Conservation (phyloP, 1,140 invertebrate species). For the Megathymus violae region DNA sequence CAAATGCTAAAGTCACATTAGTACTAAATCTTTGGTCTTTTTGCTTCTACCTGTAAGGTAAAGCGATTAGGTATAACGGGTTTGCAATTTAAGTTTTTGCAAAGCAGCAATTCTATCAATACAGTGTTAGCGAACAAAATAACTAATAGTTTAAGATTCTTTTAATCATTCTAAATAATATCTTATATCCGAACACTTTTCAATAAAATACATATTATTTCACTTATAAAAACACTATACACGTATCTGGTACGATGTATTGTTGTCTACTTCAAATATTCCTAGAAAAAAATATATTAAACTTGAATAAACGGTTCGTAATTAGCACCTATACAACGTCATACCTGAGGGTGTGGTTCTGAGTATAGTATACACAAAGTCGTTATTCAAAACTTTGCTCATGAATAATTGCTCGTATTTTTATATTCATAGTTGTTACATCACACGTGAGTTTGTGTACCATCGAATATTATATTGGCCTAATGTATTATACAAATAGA, state of each 20-base stretch:
- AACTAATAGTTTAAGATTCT: conserved; percentile 17
- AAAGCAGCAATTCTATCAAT: conserved; percentile 10
- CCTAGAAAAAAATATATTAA: background rate
- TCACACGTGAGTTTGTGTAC: background rate
- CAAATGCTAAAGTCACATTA: conserved; percentile 23
- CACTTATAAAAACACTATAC: background rate
- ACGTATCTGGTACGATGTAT: no score
- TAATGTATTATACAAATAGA: conserved; percentile 11
- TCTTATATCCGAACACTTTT: conserved; percentile 42
- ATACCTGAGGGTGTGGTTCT: background rate
- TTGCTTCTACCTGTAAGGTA: conserved; percentile 10
- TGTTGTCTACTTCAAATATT: background rate
- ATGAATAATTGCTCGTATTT: background rate
- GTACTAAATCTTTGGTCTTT: conserved; percentile 3
- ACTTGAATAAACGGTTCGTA: background rate
- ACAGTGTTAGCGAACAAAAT: conserved; percentile 6
- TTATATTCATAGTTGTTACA: background rate
- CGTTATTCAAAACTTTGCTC: background rate
- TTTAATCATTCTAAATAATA: conserved; percentile 23
- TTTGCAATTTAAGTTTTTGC: conserved; percentile 19
- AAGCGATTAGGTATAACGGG: conserved; percentile 21
- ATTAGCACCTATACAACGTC: background rate
- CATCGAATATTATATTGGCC: conserved; percentile 2
- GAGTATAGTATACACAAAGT: background rate
- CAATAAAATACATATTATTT: background rate